Base-by-base conservation (phyloP, 2,113 vertebrate species). In the Solea senegalensis region DNA sequence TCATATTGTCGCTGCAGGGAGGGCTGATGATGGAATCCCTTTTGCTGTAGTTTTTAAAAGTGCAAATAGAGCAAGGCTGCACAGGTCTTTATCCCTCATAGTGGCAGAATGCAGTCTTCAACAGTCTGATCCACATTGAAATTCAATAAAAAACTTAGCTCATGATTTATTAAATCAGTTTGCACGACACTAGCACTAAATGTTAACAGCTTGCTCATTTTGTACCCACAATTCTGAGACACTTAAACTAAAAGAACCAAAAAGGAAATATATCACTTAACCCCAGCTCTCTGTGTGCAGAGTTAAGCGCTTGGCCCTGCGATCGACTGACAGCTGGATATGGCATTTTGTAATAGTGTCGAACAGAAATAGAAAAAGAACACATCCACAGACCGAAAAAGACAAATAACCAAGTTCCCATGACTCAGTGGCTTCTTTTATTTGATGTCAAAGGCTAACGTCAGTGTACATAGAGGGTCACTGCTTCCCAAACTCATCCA, bases 1-100 rank as follows among this genome's bases (percentile, higher is more conserved):
- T 86, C 72, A 76, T 84, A 80, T 90, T 74, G 74, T 77, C 61
- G 76, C 80, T 86, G 54, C 69, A 74, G 72, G 73, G 67, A 27
- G 55, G 34, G 43, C 21, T 46, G 55, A 59, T 81, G 78, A 84
- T 72, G 53, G 75, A 77, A 62, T 44, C 58, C 50, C 27, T 3
- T 2, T 48, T 6, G 67, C 66, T 63, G 16, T 49, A 51, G 80
- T 82, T 61, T 61, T 27, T 1, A 66, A 41, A 5, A 14, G 69
- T 53, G 43, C 48, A 67, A 70, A 63, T 34, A 60, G 26, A 74
- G 52, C 21, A 41, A 63, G 66, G 41, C 39, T 55, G 48, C 46
- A 67, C 45, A 57, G 13, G 11, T 69, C 34, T 49, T 15, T 44
- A 27, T 72, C 27, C 12, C 49, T 65, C 11, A 49, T 56, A 57